Evolutionary conservation across 2,797 vertebrate species (phyloP), one percentile per base, ranked within the genome.

Genomic region (Hippopotamyrus pictus): DNA sequence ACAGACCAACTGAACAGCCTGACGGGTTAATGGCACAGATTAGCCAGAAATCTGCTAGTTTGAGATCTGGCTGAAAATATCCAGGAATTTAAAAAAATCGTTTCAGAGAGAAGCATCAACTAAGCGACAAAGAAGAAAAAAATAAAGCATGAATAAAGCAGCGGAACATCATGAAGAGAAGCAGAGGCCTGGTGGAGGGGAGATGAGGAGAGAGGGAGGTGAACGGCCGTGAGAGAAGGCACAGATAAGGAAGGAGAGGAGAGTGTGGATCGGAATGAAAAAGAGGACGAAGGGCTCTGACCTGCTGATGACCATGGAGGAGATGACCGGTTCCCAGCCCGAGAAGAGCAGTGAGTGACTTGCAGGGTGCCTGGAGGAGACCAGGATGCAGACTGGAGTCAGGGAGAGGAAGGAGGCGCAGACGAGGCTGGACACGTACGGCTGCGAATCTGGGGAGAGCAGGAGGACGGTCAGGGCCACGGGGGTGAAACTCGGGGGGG

Each of bases 231-330:
- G 82, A 51, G 46, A 50, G 44, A 11, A 51, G 19, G 53, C 17
- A 41, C 3, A 37, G 53, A 62, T 41, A 1, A 54, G 29, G 33
- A 19, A 29, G 69, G n/a, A n/a, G 88, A 82, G 33, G n/a, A 12
- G 48, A 22, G 69, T 17, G 88, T 57, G n/a, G 5, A 11, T 82
- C 19, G 41, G 69, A 76, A 76, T 76, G 69, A 41, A 41, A 3
- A 76, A 41, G 14, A 76, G 33, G 33, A 41, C 12, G 7, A 76
- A 19, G 9, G 44, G 57, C 88, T 92, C 96, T 92, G 89, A 99
- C 98, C 98, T 99, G 96, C 98, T 99, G 93, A 99, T 99, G 91
- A 99, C 91, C 98, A 99, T 99, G 91, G 98, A 98, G 5, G 97
- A 99, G 94, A 99, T 97, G 94, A 99, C 98, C 0, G 98, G 98